A percentile compares a stretch with the other conserved stretches of the same genome.
These are phyloP conservation scores for Pachyuromys duprasi DNA, from an alignment of 2,797 vertebrate genomes.

Conservation along the genomic window DNA sequence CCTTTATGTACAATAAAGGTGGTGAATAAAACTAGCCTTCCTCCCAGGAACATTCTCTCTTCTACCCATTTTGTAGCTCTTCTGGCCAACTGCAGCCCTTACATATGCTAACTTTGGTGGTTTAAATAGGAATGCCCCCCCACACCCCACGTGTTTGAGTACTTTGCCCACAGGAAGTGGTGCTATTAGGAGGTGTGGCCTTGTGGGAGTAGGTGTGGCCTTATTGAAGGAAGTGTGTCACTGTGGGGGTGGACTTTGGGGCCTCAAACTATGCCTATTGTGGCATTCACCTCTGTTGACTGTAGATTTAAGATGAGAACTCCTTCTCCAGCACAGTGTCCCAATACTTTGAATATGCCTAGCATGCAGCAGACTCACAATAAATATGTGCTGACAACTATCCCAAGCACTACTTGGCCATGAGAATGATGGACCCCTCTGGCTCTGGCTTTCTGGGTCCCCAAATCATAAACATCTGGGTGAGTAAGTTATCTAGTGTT, in stretches of 20 bases:
- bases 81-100: not conserved
- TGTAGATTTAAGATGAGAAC: not conserved
- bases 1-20: not conserved
- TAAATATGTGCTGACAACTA: not conserved
- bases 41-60: not conserved
- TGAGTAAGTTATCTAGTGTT: not conserved
- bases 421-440: not conserved
- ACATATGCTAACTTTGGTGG: not conserved
- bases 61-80: not conserved
- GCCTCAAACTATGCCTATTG: no score
- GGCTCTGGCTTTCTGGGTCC: not conserved
- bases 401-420: not conserved
- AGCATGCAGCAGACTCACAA: not conserved
- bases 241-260: not conserved
- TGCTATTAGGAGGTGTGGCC: not conserved
- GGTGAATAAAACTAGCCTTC: not conserved
- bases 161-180: not conserved
- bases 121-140: not conserved
- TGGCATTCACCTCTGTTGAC: not conserved
- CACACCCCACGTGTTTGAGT: not conserved
- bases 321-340: not conserved
- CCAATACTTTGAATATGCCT: conserved; percentile 17
- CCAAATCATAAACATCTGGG: not conserved
- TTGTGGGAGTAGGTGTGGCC: not conserved
- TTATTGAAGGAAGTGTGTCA: not conserved